Conservation (phyloP, 2,888 invertebrate genomes). For the Agrotis ipsilon region DNA sequence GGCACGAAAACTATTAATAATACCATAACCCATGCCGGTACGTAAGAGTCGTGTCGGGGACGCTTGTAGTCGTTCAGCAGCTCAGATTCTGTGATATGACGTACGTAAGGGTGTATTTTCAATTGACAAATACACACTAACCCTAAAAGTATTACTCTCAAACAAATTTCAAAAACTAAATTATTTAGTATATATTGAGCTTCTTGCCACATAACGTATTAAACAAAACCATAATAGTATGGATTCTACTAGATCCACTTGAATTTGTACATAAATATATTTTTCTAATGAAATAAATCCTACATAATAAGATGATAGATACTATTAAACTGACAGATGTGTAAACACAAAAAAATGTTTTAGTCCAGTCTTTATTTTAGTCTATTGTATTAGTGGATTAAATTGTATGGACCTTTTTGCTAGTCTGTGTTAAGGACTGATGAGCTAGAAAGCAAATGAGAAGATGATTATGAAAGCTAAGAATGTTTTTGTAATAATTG, state of each 20-base stretch:
- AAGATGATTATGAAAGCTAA: background rate
- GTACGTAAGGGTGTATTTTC: slow-evolving; percentile 91
- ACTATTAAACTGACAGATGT: slow-evolving; percentile 22
- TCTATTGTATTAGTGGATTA: slow-evolving; percentile 5
- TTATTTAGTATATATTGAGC: slow-evolving; percentile 58
- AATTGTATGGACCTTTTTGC: background rate
- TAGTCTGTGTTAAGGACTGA: background rate
- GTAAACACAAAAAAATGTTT: slow-evolving; percentile 20
- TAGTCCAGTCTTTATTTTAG: background rate
- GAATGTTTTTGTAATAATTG: background rate
- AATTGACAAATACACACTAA: slow-evolving; percentile 89
- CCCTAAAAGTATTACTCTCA: slow-evolving; percentile 71
- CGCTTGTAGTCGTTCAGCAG: slow-evolving; percentile 93
- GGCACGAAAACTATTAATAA: slow-evolving; percentile 92
- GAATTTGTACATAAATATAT: slow-evolving; percentile 40
- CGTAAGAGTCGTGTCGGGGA: slow-evolving; percentile 93
- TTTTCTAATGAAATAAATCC: background rate
- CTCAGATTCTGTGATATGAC: slow-evolving; percentile 94
- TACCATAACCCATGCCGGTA: slow-evolving; percentile 92
- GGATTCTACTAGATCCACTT: slow-evolving; percentile 25
- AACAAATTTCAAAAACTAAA: slow-evolving; percentile 68
- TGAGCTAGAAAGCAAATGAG: too few relatives aligned
- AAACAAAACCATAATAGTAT: slow-evolving; percentile 13
- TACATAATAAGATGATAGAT: slow-evolving; percentile 1
- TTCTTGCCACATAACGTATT: slow-evolving; percentile 65